Conservation (phyloP, 1,140 invertebrate species). For the Bombus vancouverensis region DNA sequence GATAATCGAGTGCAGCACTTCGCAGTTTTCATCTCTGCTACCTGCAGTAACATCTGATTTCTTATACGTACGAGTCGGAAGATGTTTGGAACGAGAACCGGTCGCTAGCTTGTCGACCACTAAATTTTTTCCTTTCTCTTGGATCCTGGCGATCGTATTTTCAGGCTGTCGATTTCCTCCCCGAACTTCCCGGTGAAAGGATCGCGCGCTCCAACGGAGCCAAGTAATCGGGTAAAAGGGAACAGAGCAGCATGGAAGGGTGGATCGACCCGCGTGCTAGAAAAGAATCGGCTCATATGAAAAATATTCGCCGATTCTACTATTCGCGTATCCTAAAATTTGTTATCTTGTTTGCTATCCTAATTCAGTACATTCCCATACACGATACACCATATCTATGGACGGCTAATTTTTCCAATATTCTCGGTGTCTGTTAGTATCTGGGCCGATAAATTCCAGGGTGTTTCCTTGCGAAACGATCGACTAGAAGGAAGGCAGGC, state of each 20-base stretch:
- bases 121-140: slow-evolving; percentile 41
- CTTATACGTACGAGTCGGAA: slow-evolving; percentile 41
- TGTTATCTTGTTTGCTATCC: too few relatives aligned
- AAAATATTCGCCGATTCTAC: neutral
- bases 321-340: neutral
- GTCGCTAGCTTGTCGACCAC: slow-evolving; percentile 1
- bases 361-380: too few relatives aligned
- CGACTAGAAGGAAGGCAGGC: neutral
- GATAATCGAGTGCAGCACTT: slow-evolving; percentile 53
- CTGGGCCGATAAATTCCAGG: slow-evolving; percentile 18
- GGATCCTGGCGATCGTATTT: slow-evolving; percentile 41
- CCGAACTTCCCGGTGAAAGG: slow-evolving; percentile 22
- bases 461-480: neutral
- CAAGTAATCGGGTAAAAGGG: slow-evolving; percentile 5
- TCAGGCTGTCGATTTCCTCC: slow-evolving; percentile 37
- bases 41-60: slow-evolving; percentile 57
- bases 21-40: slow-evolving; percentile 46
- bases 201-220: neutral
- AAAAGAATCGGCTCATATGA: neutral
- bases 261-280: too few relatives aligned
- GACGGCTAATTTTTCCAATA: neutral
- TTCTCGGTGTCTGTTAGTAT: neutral
- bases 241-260: neutral
- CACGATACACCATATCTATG: too few relatives aligned
- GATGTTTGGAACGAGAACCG: neutral